A percentile compares a stretch with the other conserved stretches of the same genome.
phyloP scores from a whole-genome alignment of 2,797 vertebrate genomes.

The Catostomus latipinnis region DNA sequence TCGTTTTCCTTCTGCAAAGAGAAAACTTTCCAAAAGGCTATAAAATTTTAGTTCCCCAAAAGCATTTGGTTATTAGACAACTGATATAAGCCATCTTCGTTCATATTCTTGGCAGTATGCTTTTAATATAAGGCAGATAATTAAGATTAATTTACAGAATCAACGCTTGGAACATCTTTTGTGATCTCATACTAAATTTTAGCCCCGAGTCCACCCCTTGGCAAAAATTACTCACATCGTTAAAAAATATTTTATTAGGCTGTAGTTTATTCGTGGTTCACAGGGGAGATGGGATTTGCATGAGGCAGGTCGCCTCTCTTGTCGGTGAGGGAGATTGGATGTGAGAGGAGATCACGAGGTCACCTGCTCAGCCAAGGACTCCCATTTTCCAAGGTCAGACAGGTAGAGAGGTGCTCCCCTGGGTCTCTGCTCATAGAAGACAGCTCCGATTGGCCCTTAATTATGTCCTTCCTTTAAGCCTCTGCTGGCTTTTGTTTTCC shows the following conservation, averaged over 20 bases:
- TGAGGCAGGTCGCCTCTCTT: constrained; percentile 88
- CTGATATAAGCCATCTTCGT: constrained; percentile 84
- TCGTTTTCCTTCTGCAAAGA: no score
- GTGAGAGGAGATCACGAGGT: constrained; percentile 90
- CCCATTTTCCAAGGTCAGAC: constrained; percentile 87
- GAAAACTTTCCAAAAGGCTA: no score
- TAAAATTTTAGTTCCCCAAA: constrained; percentile 68
- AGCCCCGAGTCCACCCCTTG: constrained; percentile 90
- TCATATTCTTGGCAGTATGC: constrained; percentile 88
- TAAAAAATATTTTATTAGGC: constrained; percentile 98
- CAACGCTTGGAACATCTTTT: constrained; percentile 93
- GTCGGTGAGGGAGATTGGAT: constrained; percentile 83
- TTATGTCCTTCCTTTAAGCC: constrained; percentile 65
- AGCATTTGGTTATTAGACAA: constrained; percentile 84
- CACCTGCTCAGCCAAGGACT: constrained; percentile 88
- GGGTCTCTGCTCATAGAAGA: constrained; percentile 58
- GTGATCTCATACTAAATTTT: constrained; percentile 95
- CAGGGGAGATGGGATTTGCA: constrained; percentile 89
- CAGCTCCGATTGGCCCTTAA: constrained; percentile 65
- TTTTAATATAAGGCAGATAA: constrained; percentile 92
- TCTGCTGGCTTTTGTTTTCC: constrained; percentile 56
- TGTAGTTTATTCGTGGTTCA: constrained; percentile 90
- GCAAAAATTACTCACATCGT: constrained; percentile 97
- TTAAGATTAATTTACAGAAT: constrained; percentile 92
- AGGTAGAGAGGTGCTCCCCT: constrained; percentile 80